A percentile compares a stretch with the other conserved stretches of the same genome.
phyloP scores from a whole-genome alignment of 2,888 invertebrate species.

The Rotaria sp. region DNA sequence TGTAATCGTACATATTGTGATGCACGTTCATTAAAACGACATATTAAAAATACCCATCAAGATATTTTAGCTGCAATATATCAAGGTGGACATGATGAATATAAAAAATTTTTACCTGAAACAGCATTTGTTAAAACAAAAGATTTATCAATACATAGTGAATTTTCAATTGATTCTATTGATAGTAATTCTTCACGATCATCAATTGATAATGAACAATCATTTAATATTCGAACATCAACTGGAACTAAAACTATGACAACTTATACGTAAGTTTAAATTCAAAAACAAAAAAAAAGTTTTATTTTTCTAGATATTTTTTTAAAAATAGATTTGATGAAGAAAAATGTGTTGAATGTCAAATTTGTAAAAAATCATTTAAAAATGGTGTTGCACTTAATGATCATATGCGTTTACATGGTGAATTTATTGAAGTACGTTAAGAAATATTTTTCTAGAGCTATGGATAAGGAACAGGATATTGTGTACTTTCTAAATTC shows the following conservation, averaged over 20 bases:
- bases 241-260: neutral
- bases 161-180: neutral
- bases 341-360: conserved; percentile 75
- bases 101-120: neutral
- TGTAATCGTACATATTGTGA: conserved; percentile 97
- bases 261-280: neutral
- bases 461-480: no score
- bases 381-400: conserved; percentile 95
- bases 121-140: conserved; percentile 18
- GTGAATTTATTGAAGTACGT: conserved; percentile 66
- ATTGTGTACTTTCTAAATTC: no score
- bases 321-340: conserved; percentile 46
- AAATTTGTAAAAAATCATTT: conserved; percentile 85
- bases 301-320: no score
- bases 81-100: conserved; percentile 15
- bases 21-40: conserved; percentile 81
- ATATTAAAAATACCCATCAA: conserved; percentile 84
- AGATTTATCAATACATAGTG: neutral
- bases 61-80: conserved; percentile 38
- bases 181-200: neutral
- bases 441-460: no score
- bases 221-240: neutral
- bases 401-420: conserved; percentile 93
- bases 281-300: no score
- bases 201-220: neutral